These are phyloP conservation scores for Xiphias gladius DNA, from an alignment of 2,113 vertebrate species.

Conservation along the genomic window DNA sequence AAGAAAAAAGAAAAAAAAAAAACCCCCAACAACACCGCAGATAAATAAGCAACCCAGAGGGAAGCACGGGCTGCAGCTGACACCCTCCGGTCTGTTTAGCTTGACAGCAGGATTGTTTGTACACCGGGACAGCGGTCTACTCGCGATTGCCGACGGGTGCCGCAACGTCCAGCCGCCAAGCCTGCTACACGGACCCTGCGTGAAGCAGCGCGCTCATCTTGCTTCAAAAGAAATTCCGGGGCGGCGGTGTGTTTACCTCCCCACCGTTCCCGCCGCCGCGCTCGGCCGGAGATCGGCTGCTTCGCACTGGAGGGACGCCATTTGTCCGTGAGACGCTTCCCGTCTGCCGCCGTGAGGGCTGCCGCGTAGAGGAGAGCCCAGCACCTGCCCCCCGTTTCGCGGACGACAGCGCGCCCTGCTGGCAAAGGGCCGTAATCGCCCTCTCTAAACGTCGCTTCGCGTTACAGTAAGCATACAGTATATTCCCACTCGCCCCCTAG, in stretches of 20 bases:
- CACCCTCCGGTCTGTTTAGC: slow-evolving; percentile 24
- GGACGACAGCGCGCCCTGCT: slow-evolving; percentile 52
- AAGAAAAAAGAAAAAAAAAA: not conserved
- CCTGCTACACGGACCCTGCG: slow-evolving; percentile 11
- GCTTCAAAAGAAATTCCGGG: slow-evolving; percentile 32
- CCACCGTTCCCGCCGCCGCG: slow-evolving; percentile 50
- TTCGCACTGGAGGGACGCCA: slow-evolving; percentile 82
- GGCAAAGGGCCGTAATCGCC: not conserved
- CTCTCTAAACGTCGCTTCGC: not conserved
- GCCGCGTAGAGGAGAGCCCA: slow-evolving; percentile 48
- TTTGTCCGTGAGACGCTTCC: slow-evolving; percentile 75
- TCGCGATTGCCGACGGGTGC: slow-evolving; percentile 15
- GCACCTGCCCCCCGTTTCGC: not conserved
- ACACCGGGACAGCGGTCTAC: slow-evolving; percentile 27
- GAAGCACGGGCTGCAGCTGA: slow-evolving; percentile 48
- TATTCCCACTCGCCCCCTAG: slow-evolving; percentile 8
- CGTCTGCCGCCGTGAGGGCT: slow-evolving; percentile 44
- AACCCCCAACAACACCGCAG: not conserved
- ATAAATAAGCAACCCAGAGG: slow-evolving; percentile 32
- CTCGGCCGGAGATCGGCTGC: slow-evolving; percentile 78
- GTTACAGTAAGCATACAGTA: not conserved
- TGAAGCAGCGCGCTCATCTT: not conserved
- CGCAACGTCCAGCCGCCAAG: slow-evolving; percentile 45
- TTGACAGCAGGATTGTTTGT: slow-evolving; percentile 40
- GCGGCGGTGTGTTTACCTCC: slow-evolving; percentile 69